Evolutionary conservation across 2,888 invertebrate species (phyloP).

Genomic region (Cerastis rubricosa): DNA sequence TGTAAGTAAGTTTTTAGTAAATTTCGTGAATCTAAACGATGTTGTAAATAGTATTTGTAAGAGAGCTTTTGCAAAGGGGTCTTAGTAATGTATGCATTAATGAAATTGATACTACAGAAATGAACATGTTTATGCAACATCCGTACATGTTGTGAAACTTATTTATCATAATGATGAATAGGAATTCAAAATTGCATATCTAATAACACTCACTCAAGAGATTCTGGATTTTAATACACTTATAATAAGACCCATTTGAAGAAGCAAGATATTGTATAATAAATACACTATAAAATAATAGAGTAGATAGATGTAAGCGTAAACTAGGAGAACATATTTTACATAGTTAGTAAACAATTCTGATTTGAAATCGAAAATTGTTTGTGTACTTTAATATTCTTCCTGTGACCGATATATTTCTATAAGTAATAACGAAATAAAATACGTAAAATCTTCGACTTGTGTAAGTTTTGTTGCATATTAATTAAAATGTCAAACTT

Average conservation of each 20-base stretch:
- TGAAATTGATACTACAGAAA: background rate
- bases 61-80: slow-evolving; percentile 64
- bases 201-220: slow-evolving; percentile 15
- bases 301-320: slow-evolving; percentile 63
- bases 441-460: slow-evolving; percentile 62
- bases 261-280: slow-evolving; percentile 62
- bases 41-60: slow-evolving; percentile 82
- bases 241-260: slow-evolving; percentile 63
- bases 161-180: slow-evolving; percentile 8
- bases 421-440: slow-evolving; percentile 61
- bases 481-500: slow-evolving; percentile 26
- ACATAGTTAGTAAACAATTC: slow-evolving; percentile 84
- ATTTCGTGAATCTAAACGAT: slow-evolving; percentile 74
- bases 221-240: slow-evolving; percentile 3
- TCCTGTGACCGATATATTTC: slow-evolving; percentile 73
- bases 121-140: background rate
- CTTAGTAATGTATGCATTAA: slow-evolving; percentile 44
- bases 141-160: background rate
- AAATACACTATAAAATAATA: slow-evolving; percentile 62
- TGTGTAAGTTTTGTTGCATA: slow-evolving; percentile 53
- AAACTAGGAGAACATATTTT: slow-evolving; percentile 80
- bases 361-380: slow-evolving; percentile 77
- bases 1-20: slow-evolving; percentile 81
- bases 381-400: slow-evolving; percentile 77
- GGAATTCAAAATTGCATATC: slow-evolving; percentile 47